Percentiles rank a stretch among this genome's conserved stretches.
phyloP scores from a whole-genome alignment of 2,113 vertebrate genomes.

The Callipepla californica region DNA sequence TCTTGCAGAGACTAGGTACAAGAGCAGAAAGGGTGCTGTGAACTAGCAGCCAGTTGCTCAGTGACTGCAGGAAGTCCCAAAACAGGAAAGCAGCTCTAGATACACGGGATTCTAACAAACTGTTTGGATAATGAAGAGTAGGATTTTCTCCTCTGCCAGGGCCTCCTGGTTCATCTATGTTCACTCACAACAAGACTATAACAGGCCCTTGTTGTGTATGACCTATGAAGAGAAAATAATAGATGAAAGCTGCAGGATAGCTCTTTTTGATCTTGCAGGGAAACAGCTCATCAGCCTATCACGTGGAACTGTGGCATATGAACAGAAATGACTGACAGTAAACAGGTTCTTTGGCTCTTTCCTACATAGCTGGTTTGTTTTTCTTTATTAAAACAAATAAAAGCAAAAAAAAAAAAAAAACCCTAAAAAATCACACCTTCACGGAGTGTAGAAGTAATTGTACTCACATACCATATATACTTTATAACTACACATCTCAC shows the following conservation, averaged over 20 bases:
- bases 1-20: not conserved
- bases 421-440: not conserved
- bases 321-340: not conserved
- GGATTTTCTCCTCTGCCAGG: not conserved
- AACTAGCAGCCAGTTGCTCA: not conserved
- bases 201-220: not conserved
- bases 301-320: not conserved
- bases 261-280: not conserved
- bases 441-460: not conserved
- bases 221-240: not conserved
- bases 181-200: accelerated
- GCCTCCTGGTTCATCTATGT: not conserved
- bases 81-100: not conserved
- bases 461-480: not conserved
- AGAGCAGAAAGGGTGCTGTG: not conserved
- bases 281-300: not conserved
- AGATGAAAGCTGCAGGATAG: not conserved
- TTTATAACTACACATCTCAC: not conserved
- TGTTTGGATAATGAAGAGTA: not conserved
- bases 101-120: not conserved
- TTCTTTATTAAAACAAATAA: not conserved
- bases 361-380: not conserved
- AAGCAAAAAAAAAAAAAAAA: not conserved
- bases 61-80: not conserved
- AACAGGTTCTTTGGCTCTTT: not conserved